Base-by-base conservation (phyloP, 2,113 vertebrate genomes). In the Etheostoma cragini region DNA sequence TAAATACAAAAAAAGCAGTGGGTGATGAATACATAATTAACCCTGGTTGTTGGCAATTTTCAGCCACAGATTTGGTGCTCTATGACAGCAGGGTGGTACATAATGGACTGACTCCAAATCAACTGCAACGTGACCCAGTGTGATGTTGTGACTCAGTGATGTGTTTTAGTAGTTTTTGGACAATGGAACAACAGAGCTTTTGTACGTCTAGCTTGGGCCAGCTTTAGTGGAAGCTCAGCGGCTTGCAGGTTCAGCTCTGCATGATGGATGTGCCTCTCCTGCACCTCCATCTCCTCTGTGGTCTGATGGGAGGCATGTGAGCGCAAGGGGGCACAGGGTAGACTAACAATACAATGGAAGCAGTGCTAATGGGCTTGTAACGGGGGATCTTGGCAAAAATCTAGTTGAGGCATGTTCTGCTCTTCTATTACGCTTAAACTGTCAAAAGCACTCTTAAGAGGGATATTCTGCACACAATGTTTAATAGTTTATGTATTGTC, bases 241-340 rank as follows among this genome's bases (percentile, higher is more conserved):
- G 60, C 38, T 53, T 58, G 56, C 56, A 62, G 68, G 35, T 53
- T 85, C 24, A 33, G 49, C 82, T 78, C 70, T 60, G 35, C 33
- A 65, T 77, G 47, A 91, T 87, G 70, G 68, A 78, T 83, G 74
- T 71, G 63, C 42, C 50, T 60, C 46, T 66, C 49, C 42, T 38
- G 66, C 50, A 63, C 78, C 76, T 79, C 80, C 70, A 56, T 77
- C 75, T 74, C 62, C 65, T 65, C 53, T 50, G 60, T 7, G 17
- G 24, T 49, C 78, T 83, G 78, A 68, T 62, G 45, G 64, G 69
- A 87, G 76, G 57, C 33, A 30, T 17, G 45, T 15, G 0, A 78
- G 83, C 38, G 35, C 65, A 24, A 21, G 35, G 80, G 68, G 69
- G 62, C 65, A 74, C 57, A 47, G 65, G 72, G 67, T 24, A 52